Conservation (phyloP, 2,113 vertebrate species). For the Corythaeola cristata region DNA sequence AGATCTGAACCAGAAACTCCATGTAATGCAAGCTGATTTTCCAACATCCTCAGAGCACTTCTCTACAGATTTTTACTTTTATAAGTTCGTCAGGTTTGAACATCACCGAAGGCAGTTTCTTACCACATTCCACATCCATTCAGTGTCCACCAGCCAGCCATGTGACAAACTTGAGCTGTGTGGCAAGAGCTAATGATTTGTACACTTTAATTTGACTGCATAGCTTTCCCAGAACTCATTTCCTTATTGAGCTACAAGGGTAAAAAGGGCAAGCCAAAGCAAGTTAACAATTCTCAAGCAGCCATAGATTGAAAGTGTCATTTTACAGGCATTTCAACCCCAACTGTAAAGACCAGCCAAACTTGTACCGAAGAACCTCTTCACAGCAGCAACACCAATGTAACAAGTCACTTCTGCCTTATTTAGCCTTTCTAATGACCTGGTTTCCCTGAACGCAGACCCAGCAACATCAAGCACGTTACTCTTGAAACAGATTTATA, state of each 20-base stretch:
- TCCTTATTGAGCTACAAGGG: neutral
- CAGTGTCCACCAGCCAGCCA: neutral
- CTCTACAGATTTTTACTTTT: neutral
- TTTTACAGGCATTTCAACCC: neutral
- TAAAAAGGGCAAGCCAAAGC: neutral
- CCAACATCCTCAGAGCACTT: neutral
- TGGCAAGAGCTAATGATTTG: conserved; percentile 49
- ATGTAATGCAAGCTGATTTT: neutral
- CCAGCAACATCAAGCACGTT: neutral
- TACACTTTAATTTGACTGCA: conserved; percentile 19
- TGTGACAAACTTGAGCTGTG: neutral
- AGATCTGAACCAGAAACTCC: neutral
- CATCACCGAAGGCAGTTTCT: neutral
- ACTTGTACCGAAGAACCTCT: neutral
- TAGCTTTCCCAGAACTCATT: conserved; percentile 32
- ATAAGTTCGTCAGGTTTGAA: neutral
- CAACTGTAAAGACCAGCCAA: neutral
- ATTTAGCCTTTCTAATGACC: neutral
- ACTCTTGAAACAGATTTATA: neutral
- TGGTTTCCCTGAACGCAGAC: neutral
- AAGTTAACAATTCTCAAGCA: neutral
- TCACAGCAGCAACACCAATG: neutral
- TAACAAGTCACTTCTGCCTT: neutral
- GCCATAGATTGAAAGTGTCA: neutral
- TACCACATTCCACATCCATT: neutral